Conservation (phyloP, 1,140 invertebrate genomes). For the Macrobrachium nipponense region DNA sequence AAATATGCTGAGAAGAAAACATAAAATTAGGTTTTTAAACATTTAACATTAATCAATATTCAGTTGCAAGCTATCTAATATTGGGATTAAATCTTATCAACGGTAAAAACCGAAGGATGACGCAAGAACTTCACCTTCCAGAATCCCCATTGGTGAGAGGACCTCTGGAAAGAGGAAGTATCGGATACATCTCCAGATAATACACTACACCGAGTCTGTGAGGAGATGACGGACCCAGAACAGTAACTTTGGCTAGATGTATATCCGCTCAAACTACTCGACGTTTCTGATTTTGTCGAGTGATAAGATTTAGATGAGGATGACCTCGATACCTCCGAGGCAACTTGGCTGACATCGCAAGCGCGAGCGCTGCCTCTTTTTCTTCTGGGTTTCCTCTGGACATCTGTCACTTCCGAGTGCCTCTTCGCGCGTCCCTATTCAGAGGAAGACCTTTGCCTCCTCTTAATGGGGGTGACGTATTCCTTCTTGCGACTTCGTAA, state of each 20-base stretch:
- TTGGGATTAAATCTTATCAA: not conserved
- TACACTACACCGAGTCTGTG: not conserved
- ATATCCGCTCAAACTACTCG: too few species aligned
- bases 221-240: not conserved
- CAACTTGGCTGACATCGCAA: too few species aligned
- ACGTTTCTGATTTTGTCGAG: too few species aligned
- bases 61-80: too few species aligned
- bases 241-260: too few species aligned
- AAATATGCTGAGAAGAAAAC: too few species aligned
- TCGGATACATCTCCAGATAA: not conserved
- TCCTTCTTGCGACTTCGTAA: constrained; percentile 15
- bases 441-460: not conserved
- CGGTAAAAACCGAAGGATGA: constrained; percentile 38
- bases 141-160: constrained; percentile 23
- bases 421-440: constrained; percentile 41
- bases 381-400: too few species aligned
- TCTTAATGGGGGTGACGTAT: constrained; percentile 16
- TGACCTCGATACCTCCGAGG: too few species aligned
- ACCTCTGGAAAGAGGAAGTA: constrained; percentile 10
- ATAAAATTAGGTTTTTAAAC: too few species aligned
- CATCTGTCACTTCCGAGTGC: not conserved
- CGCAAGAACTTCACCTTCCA: constrained; percentile 42
- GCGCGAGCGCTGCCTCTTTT: not conserved
- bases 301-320: too few species aligned
- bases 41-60: too few species aligned